Evolutionary conservation across 2,888 invertebrate genomes (phyloP).

Genomic region (Suillia variegata): DNA sequence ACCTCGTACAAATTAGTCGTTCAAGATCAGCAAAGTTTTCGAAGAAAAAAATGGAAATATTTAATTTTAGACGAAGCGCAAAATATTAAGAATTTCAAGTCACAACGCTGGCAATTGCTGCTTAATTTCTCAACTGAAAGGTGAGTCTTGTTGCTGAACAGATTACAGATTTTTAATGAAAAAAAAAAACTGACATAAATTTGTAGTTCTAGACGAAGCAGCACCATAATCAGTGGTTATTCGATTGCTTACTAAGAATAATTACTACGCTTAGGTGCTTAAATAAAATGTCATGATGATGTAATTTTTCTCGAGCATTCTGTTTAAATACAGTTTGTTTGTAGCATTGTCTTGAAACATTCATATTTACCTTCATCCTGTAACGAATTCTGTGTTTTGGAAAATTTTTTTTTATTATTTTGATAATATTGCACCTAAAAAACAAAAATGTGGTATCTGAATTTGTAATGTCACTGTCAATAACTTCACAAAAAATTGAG

Average conservation of each 20-base stretch:
- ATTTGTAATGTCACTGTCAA: too few species aligned
- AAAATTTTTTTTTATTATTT: too few species aligned
- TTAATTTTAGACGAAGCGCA: constrained; percentile 98
- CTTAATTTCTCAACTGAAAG: constrained; percentile 92
- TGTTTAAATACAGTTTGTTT: constrained; percentile 36
- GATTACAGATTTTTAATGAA: constrained; percentile 5
- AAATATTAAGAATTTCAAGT: constrained; percentile 99
- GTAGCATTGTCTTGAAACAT: constrained; percentile 47
- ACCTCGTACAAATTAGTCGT: constrained; percentile 98
- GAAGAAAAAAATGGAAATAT: constrained; percentile 98
- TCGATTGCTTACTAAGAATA: constrained; percentile 48
- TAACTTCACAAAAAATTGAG: too few species aligned
- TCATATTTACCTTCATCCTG: constrained; percentile 4
- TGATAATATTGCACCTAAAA: too few species aligned
- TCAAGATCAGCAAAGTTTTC: constrained; percentile 97
- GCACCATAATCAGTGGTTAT: constrained; percentile 54
- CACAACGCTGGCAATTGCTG: constrained; percentile 96
- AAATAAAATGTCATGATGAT: constrained; percentile 43
- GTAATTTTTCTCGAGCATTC: constrained; percentile 39
- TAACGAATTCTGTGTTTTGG: too few species aligned
- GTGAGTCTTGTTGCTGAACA: constrained; percentile 62
- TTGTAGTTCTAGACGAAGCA: constrained; percentile 15
- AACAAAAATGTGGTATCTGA: too few species aligned
- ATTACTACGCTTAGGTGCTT: constrained; percentile 59
- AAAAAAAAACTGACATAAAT: constrained; percentile 2